Conservation (phyloP, 2,797 vertebrate species). For the Taeniopygia guttata region DNA sequence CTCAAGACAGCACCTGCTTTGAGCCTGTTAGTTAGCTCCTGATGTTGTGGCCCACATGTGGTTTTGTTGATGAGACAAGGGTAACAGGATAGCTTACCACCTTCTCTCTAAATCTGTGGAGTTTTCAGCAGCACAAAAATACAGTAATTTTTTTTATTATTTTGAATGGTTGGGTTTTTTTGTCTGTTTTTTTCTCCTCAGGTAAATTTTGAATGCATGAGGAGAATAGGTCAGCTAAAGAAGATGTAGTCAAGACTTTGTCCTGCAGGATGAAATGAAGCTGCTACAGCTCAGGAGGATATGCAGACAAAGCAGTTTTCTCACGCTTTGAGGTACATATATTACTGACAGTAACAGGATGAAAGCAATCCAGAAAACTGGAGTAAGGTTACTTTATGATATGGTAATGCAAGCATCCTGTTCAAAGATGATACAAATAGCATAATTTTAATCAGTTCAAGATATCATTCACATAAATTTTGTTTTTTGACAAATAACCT, state of each 20-base stretch:
- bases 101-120: background rate
- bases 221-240: background rate
- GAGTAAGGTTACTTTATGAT: background rate
- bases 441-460: background rate
- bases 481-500: background rate
- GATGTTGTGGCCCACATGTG: background rate
- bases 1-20: background rate
- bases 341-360: background rate
- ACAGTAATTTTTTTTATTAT: background rate
- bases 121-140: background rate
- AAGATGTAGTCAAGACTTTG: background rate
- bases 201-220: background rate
- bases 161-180: background rate
- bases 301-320: background rate
- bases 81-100: background rate
- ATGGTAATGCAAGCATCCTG: background rate
- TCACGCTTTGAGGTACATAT: background rate
- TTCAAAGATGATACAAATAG: background rate
- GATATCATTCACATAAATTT: background rate
- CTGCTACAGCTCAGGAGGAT: background rate
- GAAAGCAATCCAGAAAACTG: background rate
- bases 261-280: background rate
- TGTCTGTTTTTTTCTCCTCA: background rate
- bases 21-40: background rate
- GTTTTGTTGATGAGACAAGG: background rate